Conservation (phyloP, 2,888 invertebrate species). For the Galerucella pusilla region DNA sequence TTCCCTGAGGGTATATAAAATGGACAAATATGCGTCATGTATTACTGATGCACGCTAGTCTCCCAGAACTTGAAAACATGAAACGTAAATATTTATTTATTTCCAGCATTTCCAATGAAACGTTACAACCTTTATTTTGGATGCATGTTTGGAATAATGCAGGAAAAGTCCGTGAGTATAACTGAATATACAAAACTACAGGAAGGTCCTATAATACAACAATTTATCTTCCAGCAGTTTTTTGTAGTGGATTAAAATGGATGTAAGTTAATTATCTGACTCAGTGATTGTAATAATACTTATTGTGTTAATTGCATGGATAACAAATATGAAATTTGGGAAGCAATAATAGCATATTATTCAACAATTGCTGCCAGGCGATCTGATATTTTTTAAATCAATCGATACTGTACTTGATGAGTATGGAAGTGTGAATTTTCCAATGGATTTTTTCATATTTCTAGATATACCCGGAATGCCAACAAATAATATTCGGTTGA, state of each 20-base stretch:
- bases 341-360: too few relatives aligned
- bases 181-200: constrained; percentile 2
- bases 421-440: too few relatives aligned
- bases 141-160: constrained; percentile 34
- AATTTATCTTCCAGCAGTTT: background rate
- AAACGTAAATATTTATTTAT: constrained; percentile 39
- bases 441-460: too few relatives aligned
- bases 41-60: constrained; percentile 3
- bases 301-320: too few relatives aligned
- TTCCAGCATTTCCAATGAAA: constrained; percentile 34
- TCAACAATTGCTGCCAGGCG: too few relatives aligned
- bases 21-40: constrained; percentile 5
- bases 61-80: constrained; percentile 31
- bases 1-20: constrained; percentile 11
- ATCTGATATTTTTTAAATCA: too few relatives aligned
- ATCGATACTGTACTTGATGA: too few relatives aligned
- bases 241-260: background rate
- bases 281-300: too few relatives aligned
- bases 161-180: constrained; percentile 23
- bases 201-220: background rate
- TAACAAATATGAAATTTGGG: too few relatives aligned
- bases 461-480: too few relatives aligned
- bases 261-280: too few relatives aligned
- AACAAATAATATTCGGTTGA: too few relatives aligned
- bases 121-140: constrained; percentile 33